These are phyloP conservation scores for Chrysolina haemoptera DNA, from an alignment of 2,888 invertebrate species.

Conservation along the genomic window DNA sequence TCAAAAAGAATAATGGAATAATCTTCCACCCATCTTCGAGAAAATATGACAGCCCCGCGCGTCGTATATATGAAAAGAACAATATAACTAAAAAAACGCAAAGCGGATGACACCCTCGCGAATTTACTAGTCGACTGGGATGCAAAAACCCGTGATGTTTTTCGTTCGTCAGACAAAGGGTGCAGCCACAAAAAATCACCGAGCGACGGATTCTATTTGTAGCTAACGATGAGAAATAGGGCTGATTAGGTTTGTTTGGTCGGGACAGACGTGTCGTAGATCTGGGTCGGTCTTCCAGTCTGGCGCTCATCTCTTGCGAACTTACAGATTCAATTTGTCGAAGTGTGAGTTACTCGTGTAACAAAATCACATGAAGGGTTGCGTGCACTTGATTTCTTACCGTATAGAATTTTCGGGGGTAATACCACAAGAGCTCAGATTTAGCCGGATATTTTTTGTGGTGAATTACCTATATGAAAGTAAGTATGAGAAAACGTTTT, in stretches of 20 bases:
- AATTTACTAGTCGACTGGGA: constrained; percentile 28
- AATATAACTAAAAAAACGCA: constrained; percentile 20
- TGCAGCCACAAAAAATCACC: constrained; percentile 50
- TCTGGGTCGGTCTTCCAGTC: constrained; percentile 57
- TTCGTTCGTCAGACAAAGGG: constrained; percentile 39
- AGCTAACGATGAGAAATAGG: constrained; percentile 58
- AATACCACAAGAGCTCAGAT: no score
- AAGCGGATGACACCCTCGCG: constrained; percentile 6
- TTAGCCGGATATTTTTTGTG: no score
- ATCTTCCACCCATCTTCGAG: background rate
- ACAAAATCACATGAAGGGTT: constrained; percentile 49
- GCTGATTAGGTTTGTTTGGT: constrained; percentile 60
- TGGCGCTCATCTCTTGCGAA: constrained; percentile 56
- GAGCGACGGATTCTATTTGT: constrained; percentile 49
- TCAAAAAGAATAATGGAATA: background rate
- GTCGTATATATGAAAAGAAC: constrained; percentile 10
- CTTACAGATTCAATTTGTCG: constrained; percentile 61
- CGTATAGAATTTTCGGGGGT: no score
- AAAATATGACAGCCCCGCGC: constrained; percentile 17
- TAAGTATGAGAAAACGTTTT: no score
- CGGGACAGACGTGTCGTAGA: constrained; percentile 57
- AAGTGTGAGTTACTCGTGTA: constrained; percentile 59
- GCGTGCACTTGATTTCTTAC: constrained; percentile 1
- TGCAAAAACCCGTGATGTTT: constrained; percentile 36
- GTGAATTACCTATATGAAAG: no score